Conservation (phyloP, 2,888 invertebrate genomes). For the Drosophila formosana region DNA sequence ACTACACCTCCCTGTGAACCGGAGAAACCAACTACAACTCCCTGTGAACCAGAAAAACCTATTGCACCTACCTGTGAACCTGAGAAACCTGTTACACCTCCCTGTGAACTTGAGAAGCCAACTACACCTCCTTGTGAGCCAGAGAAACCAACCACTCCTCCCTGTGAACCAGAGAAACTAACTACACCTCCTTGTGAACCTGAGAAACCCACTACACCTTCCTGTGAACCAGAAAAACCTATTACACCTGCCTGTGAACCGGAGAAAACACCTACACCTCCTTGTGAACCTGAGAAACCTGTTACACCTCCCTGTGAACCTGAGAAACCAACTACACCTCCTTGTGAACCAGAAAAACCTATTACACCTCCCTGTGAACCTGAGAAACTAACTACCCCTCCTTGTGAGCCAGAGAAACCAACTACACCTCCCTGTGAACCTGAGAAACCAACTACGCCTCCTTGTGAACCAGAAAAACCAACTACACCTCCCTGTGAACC, state of each 20-base stretch:
- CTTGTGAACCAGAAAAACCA: constrained; percentile 11
- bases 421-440: not conserved
- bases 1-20: not conserved
- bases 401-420: not conserved
- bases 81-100: not conserved
- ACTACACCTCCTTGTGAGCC: not conserved
- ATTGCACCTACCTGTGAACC: constrained; percentile 8
- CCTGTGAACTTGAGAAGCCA: not conserved
- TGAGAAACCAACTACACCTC: too few species aligned
- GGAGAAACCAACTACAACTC: not conserved
- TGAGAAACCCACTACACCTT: constrained; percentile 5
- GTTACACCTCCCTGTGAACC: too few species aligned
- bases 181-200: constrained; percentile 7
- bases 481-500: constrained; percentile 9
- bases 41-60: not conserved
- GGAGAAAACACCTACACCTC: too few species aligned
- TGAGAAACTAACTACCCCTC: not conserved
- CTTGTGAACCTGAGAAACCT: too few species aligned
- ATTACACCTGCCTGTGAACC: too few species aligned
- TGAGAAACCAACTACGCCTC: constrained; percentile 8
- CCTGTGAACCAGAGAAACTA: not conserved
- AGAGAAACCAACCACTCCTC: not conserved
- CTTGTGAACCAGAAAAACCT: constrained; percentile 1
- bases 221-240: too few species aligned
- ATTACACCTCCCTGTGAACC: constrained; percentile 13